phyloP scores from a whole-genome alignment of 2,888 invertebrate species.

The Eustalomyia histrio region DNA sequence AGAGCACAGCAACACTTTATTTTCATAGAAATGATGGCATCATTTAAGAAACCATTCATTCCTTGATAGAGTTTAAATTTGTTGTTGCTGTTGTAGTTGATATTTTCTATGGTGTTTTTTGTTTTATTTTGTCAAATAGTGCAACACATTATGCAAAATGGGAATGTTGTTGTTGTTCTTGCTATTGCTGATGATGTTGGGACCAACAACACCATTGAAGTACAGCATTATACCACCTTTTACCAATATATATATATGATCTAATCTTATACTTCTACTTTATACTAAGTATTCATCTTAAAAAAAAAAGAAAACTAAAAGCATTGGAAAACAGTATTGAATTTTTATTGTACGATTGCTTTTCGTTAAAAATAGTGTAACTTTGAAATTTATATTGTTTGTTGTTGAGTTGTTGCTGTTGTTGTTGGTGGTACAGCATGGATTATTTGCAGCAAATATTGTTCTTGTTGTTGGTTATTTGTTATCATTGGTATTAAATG shows the following conservation, averaged over 20 bases:
- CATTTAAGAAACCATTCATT: slow-evolving; percentile 65
- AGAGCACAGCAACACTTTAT: slow-evolving; percentile 56
- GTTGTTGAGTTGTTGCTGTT: neutral
- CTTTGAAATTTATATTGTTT: slow-evolving; percentile 48
- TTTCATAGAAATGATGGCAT: slow-evolving; percentile 66
- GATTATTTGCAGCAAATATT: slow-evolving; percentile 1
- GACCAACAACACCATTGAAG: slow-evolving; percentile 7
- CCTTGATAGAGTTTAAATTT: slow-evolving; percentile 58
- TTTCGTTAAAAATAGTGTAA: slow-evolving; percentile 51
- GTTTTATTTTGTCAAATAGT: slow-evolving; percentile 65
- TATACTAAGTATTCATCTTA: slow-evolving; percentile 43
- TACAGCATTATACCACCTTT: slow-evolving; percentile 42
- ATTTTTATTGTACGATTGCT: slow-evolving; percentile 63
- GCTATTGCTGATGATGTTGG: slow-evolving; percentile 22
- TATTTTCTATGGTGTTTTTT: slow-evolving; percentile 35
- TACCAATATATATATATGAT: slow-evolving; percentile 51
- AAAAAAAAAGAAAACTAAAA: neutral
- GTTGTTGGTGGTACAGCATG: slow-evolving; percentile 10
- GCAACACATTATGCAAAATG: slow-evolving; percentile 64
- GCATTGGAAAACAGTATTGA: slow-evolving; percentile 55
- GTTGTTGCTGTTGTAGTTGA: neutral
- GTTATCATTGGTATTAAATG: slow-evolving; percentile 59
- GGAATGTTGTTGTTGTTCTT: slow-evolving; percentile 39
- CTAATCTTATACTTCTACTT: slow-evolving; percentile 53
- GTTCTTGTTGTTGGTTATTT: slow-evolving; percentile 49